Percentiles rank a stretch among this genome's conserved stretches.
phyloP scores from a whole-genome alignment of 2,888 invertebrate genomes.

The Nomada goodeniana region DNA sequence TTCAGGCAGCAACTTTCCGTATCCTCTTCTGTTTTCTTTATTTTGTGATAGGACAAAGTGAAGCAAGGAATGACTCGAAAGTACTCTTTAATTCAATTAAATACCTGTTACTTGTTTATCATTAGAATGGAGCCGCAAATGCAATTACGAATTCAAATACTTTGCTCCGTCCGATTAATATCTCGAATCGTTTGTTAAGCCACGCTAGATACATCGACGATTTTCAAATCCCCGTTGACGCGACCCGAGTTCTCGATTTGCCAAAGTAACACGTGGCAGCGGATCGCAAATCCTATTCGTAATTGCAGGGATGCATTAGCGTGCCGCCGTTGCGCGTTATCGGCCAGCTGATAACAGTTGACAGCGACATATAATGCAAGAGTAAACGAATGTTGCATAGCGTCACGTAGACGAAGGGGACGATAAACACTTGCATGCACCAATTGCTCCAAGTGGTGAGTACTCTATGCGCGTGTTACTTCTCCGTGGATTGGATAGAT shows the following conservation, averaged over 20 bases:
- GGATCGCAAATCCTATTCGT: conserved; percentile 5
- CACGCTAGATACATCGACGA: background rate
- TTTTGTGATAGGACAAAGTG: too few species aligned
- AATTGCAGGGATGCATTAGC: conserved; percentile 29
- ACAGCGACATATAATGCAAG: conserved; percentile 52
- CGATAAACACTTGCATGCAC: conserved; percentile 82
- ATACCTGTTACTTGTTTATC: too few species aligned
- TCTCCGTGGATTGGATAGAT: conserved; percentile 68
- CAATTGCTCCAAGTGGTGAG: conserved; percentile 83
- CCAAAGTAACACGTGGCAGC: background rate
- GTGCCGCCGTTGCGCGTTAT: conserved; percentile 31
- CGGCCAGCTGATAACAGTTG: conserved; percentile 51
- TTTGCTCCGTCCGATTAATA: too few species aligned
- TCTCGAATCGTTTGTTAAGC: too few species aligned
- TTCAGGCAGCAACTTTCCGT: too few species aligned
- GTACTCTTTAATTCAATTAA: too few species aligned
- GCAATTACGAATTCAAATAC: too few species aligned
- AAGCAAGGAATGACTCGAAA: too few species aligned
- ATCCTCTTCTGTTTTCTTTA: too few species aligned
- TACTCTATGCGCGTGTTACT: conserved; percentile 74
- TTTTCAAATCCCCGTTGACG: background rate
- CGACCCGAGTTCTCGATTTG: background rate
- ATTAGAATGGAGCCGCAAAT: too few species aligned
- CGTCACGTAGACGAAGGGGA: conserved; percentile 82
- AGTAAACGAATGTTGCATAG: conserved; percentile 78